Percentiles rank a stretch among this genome's conserved stretches.
These are phyloP conservation scores for Syndactyla subalaris DNA, from an alignment of 2,797 vertebrate genomes.

Conservation along the genomic window DNA sequence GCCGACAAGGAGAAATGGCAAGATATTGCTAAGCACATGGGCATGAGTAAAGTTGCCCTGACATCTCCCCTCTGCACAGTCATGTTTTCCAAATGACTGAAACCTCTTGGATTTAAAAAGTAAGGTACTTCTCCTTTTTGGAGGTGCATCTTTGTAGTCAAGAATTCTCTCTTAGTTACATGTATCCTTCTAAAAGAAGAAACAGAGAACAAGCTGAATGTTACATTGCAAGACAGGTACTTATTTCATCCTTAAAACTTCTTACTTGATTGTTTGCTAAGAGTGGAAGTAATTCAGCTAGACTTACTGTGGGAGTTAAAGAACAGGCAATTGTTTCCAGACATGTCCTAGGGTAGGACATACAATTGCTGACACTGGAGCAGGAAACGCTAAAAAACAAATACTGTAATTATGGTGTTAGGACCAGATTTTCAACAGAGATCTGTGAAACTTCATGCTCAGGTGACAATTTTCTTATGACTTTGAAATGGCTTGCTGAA, in stretches of 20 bases:
- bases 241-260: background rate
- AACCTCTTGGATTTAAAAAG: background rate
- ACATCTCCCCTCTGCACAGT: background rate
- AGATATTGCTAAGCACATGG: background rate
- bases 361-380: background rate
- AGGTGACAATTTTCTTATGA: background rate
- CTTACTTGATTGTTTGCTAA: background rate
- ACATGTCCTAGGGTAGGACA: rapidly evolving
- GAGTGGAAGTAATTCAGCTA: background rate
- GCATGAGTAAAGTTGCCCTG: background rate
- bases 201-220: background rate
- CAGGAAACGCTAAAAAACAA: background rate
- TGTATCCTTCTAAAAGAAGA: background rate
- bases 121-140: background rate
- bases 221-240: background rate
- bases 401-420: background rate
- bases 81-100: background rate
- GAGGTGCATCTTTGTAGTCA: background rate
- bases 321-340: background rate
- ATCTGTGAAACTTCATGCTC: background rate
- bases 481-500: background rate
- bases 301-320: background rate
- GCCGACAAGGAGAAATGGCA: background rate
- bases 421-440: background rate
- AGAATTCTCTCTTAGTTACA: background rate